phyloP scores from a whole-genome alignment of 1,140 invertebrate species.

The Atta colombica region DNA sequence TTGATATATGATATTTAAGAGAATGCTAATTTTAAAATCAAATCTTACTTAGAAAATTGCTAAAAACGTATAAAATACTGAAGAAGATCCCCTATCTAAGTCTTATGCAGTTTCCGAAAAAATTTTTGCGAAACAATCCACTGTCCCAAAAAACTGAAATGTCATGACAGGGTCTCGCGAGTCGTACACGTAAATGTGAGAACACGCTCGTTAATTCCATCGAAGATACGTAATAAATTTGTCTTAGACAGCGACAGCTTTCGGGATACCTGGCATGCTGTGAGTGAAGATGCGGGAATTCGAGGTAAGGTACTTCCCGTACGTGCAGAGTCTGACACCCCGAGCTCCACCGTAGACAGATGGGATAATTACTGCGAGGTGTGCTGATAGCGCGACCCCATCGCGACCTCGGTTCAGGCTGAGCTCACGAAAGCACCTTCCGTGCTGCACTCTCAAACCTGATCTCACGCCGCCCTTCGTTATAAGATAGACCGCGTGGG shows the following conservation, averaged over 20 bases:
- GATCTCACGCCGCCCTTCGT: constrained; percentile 1
- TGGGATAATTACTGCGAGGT: constrained; percentile 80
- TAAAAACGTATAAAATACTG: neutral
- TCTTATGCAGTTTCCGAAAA: neutral
- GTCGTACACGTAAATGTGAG: neutral
- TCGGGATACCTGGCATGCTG: constrained; percentile 68
- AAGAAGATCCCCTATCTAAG: neutral
- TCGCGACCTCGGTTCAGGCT: constrained; percentile 12
- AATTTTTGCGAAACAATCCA: neutral
- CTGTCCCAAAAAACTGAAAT: neutral
- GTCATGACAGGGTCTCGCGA: neutral
- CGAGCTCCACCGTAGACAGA: constrained; percentile 76
- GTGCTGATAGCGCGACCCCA: constrained; percentile 73
- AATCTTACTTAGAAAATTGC: neutral
- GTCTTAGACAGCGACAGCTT: constrained; percentile 73
- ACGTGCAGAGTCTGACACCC: constrained; percentile 70
- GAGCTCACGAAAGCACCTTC: constrained; percentile 23
- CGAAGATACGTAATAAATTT: constrained; percentile 79
- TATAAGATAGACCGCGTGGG: constrained; percentile 13
- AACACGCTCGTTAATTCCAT: constrained; percentile 54
- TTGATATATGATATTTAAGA: neutral
- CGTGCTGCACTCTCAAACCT: neutral
- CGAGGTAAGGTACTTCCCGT: constrained; percentile 53
- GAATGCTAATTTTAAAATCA: neutral
- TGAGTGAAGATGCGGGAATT: constrained; percentile 64